Evolutionary conservation across 2,797 vertebrate genomes (phyloP), one percentile per base, ranked within the genome.

Genomic region (Gobio occitaniae): DNA sequence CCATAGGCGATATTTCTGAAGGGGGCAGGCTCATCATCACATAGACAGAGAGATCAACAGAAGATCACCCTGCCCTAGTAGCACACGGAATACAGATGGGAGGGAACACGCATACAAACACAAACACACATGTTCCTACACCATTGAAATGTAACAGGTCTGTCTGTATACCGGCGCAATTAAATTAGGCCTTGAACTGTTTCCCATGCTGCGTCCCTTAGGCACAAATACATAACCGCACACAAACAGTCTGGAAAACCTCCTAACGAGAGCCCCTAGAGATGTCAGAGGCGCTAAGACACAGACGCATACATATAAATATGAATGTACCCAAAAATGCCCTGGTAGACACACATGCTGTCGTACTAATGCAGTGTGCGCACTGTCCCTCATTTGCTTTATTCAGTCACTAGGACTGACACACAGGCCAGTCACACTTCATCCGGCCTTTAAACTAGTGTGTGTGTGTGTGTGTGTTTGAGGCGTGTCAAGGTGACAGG

Each of bases 251-350:
- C 84, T 87, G 83, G 80, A 79, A 87, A 87, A 87, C 86, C 87
- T 87, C 83, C 81, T 89, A 88, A 88, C 86, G 83, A 90, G 87
- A 90, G 83, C 85, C 90, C 86, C 86, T 86, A 82, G 87, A 84
- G 87, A 85, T 87, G 85, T 84, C 87, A 88, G 70, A 92, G 89
- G 47, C 59, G 76, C 71, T 90, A 86, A 90, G 82, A 86, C 85
- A 88, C 72, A 89, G 82, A 87, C 84, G 68, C 86, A 90, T 76
- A 88, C 85, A 86, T 50, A 85, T 80, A 86, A 80, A 86, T 86
- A 89, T 88, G 88, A 84, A 86, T 80, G 78, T 84, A 80, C 63
- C 68, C 86, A 78, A 80, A 85, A 71, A 79, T n/a, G 63, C 69
- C 69, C 74, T 80, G 78, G 80, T 44, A 80, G 84, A 74, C 78